Conservation (phyloP, 2,113 vertebrate genomes). For the Labrus mixtus region DNA sequence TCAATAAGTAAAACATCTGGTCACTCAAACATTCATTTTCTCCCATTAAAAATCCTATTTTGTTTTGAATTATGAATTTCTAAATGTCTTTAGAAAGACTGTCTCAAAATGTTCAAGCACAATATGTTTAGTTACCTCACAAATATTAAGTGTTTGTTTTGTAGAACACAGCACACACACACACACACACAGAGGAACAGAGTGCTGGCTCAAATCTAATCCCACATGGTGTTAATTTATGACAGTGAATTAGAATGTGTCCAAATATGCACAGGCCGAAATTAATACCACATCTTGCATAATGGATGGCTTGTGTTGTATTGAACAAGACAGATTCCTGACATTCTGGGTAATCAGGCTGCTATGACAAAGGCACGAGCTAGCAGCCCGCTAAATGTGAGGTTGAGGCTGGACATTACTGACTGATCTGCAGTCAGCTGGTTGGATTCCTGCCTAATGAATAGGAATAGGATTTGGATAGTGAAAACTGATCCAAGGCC, state of each 20-base stretch:
- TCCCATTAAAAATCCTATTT: too few relatives aligned
- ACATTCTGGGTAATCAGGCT: conserved; percentile 58
- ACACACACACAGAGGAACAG: conserved; percentile 16
- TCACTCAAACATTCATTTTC: too few relatives aligned
- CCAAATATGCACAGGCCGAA: conserved; percentile 43
- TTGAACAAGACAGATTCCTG: conserved; percentile 59
- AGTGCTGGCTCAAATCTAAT: conserved; percentile 50
- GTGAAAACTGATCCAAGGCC: conserved; percentile 40
- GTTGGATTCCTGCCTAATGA: conserved; percentile 33
- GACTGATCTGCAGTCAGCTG: conserved; percentile 54
- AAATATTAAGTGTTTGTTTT: conserved; percentile 51
- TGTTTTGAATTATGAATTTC: background rate
- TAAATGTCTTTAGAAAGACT: background rate
- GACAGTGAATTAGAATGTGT: conserved; percentile 51
- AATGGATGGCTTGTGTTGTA: conserved; percentile 63
- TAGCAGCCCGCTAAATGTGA: conserved; percentile 36
- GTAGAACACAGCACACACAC: conserved; percentile 27
- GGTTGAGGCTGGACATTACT: conserved; percentile 17
- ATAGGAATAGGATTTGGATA: conserved; percentile 32
- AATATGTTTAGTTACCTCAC: conserved; percentile 17
- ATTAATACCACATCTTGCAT: conserved; percentile 57
- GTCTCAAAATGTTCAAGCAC: background rate
- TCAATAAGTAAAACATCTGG: background rate
- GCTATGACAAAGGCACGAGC: conserved; percentile 31
- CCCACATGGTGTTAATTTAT: conserved; percentile 57